These are phyloP conservation scores for Drosophila bocki DNA, from an alignment of 1,140 invertebrate species.

Conservation along the genomic window DNA sequence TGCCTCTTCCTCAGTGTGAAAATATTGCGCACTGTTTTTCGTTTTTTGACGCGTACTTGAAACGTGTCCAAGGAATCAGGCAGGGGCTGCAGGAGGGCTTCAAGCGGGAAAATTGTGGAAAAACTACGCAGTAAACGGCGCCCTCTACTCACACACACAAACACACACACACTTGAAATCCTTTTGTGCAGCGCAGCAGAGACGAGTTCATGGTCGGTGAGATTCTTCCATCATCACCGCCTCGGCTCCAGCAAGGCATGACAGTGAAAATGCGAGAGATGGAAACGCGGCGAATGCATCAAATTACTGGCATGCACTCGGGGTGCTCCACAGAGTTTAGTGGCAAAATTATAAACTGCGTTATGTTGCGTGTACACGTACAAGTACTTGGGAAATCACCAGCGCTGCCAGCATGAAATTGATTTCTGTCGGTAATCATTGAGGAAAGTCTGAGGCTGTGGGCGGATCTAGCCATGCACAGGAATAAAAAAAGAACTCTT, in stretches of 20 bases:
- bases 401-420: slow-evolving; percentile 30
- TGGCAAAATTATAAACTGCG: slow-evolving; percentile 48
- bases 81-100: slow-evolving; percentile 34
- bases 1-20: slow-evolving; percentile 11
- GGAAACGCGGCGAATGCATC: slow-evolving; percentile 35
- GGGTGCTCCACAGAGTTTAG: slow-evolving; percentile 15
- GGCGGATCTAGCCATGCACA: slow-evolving; percentile 11
- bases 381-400: slow-evolving; percentile 16
- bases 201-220: slow-evolving; percentile 67
- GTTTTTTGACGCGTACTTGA: slow-evolving; percentile 64
- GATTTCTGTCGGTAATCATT: slow-evolving; percentile 36
- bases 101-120: slow-evolving; percentile 49
- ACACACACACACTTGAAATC: slow-evolving; percentile 39
- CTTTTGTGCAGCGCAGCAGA: slow-evolving; percentile 51
- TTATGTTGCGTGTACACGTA: slow-evolving; percentile 35
- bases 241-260: slow-evolving; percentile 43
- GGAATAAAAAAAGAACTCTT: background rate
- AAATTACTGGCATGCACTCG: slow-evolving; percentile 42
- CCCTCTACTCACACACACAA: slow-evolving; percentile 22
- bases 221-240: slow-evolving; percentile 29
- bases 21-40: slow-evolving; percentile 75
- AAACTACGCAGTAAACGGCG: slow-evolving; percentile 72
- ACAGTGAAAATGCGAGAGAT: slow-evolving; percentile 44
- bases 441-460: slow-evolving; percentile 25
- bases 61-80: slow-evolving; percentile 64